These are phyloP conservation scores for Rhadina sibilatrix DNA, from an alignment of 2,113 vertebrate genomes.

Conservation along the genomic window DNA sequence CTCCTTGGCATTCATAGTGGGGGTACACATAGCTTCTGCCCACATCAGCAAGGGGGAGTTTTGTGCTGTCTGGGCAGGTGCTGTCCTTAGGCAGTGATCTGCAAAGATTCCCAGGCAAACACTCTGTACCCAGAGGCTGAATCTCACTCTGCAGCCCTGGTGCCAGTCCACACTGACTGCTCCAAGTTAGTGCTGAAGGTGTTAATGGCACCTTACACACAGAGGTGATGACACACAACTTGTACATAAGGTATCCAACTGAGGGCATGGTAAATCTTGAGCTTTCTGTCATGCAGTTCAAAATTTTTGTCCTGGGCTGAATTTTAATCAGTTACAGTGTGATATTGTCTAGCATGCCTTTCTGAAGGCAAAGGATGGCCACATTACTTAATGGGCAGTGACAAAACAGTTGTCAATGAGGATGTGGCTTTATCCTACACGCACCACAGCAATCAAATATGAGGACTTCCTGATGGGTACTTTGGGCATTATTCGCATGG, in stretches of 20 bases:
- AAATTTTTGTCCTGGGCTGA: not conserved
- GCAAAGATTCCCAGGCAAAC: not conserved
- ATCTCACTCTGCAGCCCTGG: not conserved
- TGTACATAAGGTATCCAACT: not conserved
- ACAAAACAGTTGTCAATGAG: not conserved
- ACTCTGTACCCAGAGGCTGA: not conserved
- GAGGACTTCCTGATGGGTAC: not conserved
- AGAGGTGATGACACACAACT: not conserved
- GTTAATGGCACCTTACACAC: not conserved
- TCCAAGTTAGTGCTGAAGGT: not conserved
- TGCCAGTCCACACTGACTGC: not conserved
- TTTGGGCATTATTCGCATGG: not conserved
- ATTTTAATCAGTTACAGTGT: not conserved
- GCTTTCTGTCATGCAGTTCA: not conserved
- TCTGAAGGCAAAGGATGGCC: not conserved
- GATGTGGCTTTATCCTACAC: not conserved
- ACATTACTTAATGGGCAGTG: not conserved
- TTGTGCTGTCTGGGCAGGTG: not conserved
- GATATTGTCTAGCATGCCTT: not conserved
- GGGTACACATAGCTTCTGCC: not conserved
- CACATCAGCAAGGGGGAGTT: not conserved
- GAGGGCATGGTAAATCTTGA: not conserved
- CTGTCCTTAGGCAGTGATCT: not conserved
- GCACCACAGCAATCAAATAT: fast-evolving
- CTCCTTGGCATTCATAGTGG: not conserved